Evolutionary conservation across 2,113 vertebrate genomes (phyloP).

Genomic region (Hippocampus zosterae): DNA sequence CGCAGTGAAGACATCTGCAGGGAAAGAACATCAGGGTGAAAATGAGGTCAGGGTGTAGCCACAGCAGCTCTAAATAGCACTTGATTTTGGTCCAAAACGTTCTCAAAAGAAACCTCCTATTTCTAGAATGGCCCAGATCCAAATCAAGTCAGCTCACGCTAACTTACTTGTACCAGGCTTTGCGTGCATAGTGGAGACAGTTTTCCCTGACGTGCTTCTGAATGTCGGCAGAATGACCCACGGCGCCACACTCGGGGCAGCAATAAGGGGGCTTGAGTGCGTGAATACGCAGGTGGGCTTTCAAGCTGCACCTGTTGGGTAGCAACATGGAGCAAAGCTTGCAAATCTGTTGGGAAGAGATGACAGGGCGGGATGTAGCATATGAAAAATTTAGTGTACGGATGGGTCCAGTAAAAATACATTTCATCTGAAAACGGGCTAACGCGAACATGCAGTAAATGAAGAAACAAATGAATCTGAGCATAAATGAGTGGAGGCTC

Average conservation of each 20-base stretch:
- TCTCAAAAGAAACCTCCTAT: too few species aligned
- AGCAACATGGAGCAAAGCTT: constrained; percentile 91
- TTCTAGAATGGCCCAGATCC: too few species aligned
- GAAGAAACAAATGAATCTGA: neutral
- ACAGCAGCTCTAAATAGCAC: neutral
- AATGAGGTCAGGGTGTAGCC: neutral
- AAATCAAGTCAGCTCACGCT: too few species aligned
- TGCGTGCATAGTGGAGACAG: constrained; percentile 93
- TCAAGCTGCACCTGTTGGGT: constrained; percentile 92
- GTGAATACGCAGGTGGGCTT: constrained; percentile 88
- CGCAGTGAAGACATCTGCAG: constrained; percentile 90
- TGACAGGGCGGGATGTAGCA: neutral
- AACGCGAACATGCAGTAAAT: neutral
- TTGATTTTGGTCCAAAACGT: neutral
- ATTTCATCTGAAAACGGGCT: neutral
- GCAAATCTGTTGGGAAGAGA: constrained; percentile 74
- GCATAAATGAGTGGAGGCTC: neutral
- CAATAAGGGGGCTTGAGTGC: constrained; percentile 91
- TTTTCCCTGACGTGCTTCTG: constrained; percentile 95
- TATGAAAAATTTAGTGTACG: neutral
- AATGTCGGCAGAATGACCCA: constrained; percentile 87
- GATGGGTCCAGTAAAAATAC: neutral
- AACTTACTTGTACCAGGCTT: constrained; percentile 88
- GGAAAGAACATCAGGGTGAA: neutral
- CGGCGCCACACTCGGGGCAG: constrained; percentile 89